Evolutionary conservation across 1,140 invertebrate species (phyloP).

Genomic region (Anoplophora glabripennis): DNA sequence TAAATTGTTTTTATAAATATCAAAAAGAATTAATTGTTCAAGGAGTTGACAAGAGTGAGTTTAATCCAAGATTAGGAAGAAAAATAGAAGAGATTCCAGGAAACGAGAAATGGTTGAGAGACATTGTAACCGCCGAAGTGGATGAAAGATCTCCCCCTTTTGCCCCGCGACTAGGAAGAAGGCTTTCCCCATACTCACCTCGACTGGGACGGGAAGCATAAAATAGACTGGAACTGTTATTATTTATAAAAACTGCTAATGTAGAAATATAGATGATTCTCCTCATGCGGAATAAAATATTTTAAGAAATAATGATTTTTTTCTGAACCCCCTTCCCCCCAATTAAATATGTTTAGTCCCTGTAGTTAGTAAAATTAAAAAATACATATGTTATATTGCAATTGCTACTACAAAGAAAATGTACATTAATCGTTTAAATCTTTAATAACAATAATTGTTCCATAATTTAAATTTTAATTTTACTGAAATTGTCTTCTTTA

Average conservation of each 20-base stretch:
- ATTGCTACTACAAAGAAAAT: no score
- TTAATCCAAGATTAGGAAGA: slow-evolving; percentile 10
- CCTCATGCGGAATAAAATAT: background rate
- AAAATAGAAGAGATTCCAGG: slow-evolving; percentile 5
- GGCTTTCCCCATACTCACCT: background rate
- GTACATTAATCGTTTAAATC: no score
- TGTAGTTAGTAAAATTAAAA: no score
- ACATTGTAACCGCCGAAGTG: slow-evolving; percentile 3
- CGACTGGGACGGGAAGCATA: slow-evolving; percentile 11
- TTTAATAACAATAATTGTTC: no score
- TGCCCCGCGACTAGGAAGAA: slow-evolving; percentile 13
- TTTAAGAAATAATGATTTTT: no score
- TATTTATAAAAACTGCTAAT: background rate
- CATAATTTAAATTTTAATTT: no score
- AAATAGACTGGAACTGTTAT: background rate
- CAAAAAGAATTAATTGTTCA: background rate
- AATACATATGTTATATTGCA: no score
- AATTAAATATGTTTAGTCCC: no score
- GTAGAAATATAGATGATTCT: slow-evolving; percentile 1
- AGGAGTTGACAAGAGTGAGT: background rate
- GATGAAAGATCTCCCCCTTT: slow-evolving; percentile 17
- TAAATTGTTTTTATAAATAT: no score
- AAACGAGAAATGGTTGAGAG: slow-evolving; percentile 11
- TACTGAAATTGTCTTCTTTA: no score
- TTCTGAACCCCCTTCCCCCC: no score